Evolutionary conservation across 2,797 vertebrate genomes (phyloP), one percentile per base, ranked within the genome.

Genomic region (Sebastiscus albofasciatus): DNA sequence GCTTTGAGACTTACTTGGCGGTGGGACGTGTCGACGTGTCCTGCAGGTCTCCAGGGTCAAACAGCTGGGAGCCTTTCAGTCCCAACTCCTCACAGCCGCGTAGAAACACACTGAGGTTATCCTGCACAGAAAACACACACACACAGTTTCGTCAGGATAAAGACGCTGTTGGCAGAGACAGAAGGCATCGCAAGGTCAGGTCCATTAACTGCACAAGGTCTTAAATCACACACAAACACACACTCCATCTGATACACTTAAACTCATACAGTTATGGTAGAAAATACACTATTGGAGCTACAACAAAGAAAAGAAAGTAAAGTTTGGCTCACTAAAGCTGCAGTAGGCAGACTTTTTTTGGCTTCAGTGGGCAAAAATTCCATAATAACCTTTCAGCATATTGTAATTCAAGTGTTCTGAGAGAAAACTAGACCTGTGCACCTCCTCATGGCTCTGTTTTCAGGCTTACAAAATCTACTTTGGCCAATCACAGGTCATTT

Each of bases 41-140:
- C 93, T 99, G 98, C 36, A 99, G 96, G 93, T 99, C 98, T 93
- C 97, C 97, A 0, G 98, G 97, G 90, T 99, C 98, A 94, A 99
- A 99, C 87, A 99, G 97, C 92, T 99, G 98, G 61, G 97, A 98
- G 92, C 97, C 97, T 90, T 98, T 99, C 89, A 99, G 96, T 69
- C 98, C 98, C 20, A 99, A 93, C 87, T 99, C 97, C 94, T 97
- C 98, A 92, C 98, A 99, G 82, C 98, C 98, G 65, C 96, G 96
- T 87, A 99, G 96, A 86, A 99, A 99, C 80, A 97, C 95, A 70
- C 95, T 96, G 80, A 99, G 96, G 87, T 99, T 99, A 92, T 99
- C 98, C 98, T 99, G 91, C 68, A 94, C 88, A 3, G 24, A 91
- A 81, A 59, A 78, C 87, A 94, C 77, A 82, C 62, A 69, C 34